These are phyloP conservation scores for Ranitomeya variabilis DNA, from an alignment of 2,113 vertebrate species.

Conservation along the genomic window DNA sequence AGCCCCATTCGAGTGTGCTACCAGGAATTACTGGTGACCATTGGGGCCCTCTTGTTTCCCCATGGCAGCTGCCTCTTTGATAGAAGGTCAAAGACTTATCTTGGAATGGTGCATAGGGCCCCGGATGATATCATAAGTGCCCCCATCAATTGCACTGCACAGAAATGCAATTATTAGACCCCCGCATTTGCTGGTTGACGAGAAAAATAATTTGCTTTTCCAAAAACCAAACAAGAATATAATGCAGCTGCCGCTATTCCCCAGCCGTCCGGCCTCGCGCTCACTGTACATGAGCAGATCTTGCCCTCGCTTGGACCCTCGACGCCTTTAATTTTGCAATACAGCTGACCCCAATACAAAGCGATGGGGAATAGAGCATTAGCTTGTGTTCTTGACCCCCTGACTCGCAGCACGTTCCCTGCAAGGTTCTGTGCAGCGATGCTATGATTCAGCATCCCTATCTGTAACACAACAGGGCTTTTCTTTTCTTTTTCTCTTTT, in stretches of 20 bases:
- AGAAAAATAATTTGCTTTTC: neutral
- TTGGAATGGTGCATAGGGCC: too few relatives aligned
- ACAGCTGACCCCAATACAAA: slow-evolving; percentile 31
- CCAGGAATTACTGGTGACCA: too few relatives aligned
- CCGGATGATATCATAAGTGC: neutral
- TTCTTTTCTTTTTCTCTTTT: neutral
- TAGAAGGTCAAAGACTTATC: neutral
- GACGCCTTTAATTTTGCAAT: neutral
- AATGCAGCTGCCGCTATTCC: slow-evolving; percentile 17
- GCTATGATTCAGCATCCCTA: slow-evolving; percentile 49
- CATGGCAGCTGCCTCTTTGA: neutral
- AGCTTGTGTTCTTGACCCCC: slow-evolving; percentile 18
- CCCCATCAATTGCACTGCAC: neutral
- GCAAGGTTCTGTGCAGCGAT: neutral
- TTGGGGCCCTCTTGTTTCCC: too few relatives aligned
- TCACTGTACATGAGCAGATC: slow-evolving; percentile 5
- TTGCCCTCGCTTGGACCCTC: slow-evolving; percentile 1
- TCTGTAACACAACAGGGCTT: slow-evolving; percentile 1
- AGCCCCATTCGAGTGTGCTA: neutral
- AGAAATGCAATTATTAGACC: neutral
- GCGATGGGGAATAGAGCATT: slow-evolving; percentile 1
- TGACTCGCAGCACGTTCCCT: neutral
- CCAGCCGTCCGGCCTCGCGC: neutral
- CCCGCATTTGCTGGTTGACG: neutral
- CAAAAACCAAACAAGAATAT: neutral